Percentiles rank a stretch among this genome's conserved stretches.
Conservation (phyloP, 2,113 vertebrate genomes). For the Vanacampus margaritifer region DNA sequence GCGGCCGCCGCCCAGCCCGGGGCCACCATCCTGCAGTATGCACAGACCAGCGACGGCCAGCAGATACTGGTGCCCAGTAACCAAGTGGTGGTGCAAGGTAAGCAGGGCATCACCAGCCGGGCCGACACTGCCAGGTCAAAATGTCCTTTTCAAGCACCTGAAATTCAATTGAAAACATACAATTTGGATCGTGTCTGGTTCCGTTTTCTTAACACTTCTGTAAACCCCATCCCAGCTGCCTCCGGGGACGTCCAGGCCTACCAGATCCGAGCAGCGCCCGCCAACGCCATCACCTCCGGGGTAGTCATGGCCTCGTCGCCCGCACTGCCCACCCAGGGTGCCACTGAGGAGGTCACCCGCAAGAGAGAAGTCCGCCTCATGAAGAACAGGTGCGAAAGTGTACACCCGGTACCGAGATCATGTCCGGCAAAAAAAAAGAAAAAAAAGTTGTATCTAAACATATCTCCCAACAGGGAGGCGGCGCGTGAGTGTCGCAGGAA, state of each 20-base stretch:
- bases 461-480: conserved; percentile 80
- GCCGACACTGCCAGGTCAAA: background rate
- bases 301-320: conserved; percentile 95
- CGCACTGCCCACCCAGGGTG: conserved; percentile 79
- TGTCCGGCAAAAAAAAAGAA: background rate
- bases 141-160: background rate
- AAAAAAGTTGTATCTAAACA: background rate
- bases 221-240: conserved; percentile 72
- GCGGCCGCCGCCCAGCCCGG: conserved; percentile 84
- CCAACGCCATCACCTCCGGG: conserved; percentile 88
- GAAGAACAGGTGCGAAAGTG: conserved; percentile 88
- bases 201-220: background rate
- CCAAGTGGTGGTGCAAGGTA: conserved; percentile 98
- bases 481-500: conserved; percentile 96
- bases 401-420: background rate
- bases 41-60: conserved; percentile 96
- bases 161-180: too few species aligned
- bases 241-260: conserved; percentile 97
- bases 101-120: conserved; percentile 21
- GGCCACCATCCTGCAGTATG: conserved; percentile 96
- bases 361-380: conserved; percentile 97
- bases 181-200: background rate
- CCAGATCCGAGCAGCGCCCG: conserved; percentile 92
- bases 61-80: conserved; percentile 98
- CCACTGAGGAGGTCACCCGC: conserved; percentile 89